phyloP scores from a whole-genome alignment of 2,113 vertebrate species.

The Podiceps cristatus region DNA sequence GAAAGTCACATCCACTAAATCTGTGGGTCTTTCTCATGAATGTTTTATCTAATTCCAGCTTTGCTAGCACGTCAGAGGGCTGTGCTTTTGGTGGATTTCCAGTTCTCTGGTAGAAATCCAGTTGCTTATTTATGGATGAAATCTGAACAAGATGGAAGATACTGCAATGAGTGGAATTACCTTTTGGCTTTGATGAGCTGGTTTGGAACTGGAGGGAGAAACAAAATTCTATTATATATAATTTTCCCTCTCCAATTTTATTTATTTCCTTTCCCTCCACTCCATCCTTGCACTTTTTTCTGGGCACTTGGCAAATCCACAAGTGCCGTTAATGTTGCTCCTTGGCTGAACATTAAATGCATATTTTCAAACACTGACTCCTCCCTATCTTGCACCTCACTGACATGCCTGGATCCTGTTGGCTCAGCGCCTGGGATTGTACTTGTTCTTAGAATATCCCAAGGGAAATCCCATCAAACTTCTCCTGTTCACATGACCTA shows the following conservation, averaged over 20 bases:
- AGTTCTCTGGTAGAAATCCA: not conserved
- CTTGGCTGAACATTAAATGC: constrained; percentile 31
- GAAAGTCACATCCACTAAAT: constrained; percentile 46
- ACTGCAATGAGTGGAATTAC: constrained; percentile 29
- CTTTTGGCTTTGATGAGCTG: constrained; percentile 26
- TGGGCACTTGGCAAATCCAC: constrained; percentile 9
- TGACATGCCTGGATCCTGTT: constrained; percentile 3
- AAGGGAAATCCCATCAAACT: constrained; percentile 7
- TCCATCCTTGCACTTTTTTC: not conserved
- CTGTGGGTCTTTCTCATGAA: constrained; percentile 24
- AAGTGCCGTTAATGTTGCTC: not conserved
- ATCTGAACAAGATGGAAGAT: constrained; percentile 42
- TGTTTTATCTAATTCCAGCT: constrained; percentile 61
- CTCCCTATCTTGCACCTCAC: not conserved
- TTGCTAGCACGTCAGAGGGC: not conserved
- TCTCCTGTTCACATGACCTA: not conserved
- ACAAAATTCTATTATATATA: not conserved
- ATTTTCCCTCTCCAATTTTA: not conserved
- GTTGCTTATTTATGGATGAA: constrained; percentile 16
- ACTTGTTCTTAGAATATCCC: constrained; percentile 12
- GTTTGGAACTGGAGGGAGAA: not conserved
- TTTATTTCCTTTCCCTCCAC: not conserved
- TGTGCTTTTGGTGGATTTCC: constrained; percentile 31
- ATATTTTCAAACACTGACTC: not conserved
- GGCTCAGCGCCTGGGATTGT: constrained; percentile 20